Evolutionary conservation across 2,888 invertebrate species (phyloP).

Genomic region (Drosophila niveifrons): DNA sequence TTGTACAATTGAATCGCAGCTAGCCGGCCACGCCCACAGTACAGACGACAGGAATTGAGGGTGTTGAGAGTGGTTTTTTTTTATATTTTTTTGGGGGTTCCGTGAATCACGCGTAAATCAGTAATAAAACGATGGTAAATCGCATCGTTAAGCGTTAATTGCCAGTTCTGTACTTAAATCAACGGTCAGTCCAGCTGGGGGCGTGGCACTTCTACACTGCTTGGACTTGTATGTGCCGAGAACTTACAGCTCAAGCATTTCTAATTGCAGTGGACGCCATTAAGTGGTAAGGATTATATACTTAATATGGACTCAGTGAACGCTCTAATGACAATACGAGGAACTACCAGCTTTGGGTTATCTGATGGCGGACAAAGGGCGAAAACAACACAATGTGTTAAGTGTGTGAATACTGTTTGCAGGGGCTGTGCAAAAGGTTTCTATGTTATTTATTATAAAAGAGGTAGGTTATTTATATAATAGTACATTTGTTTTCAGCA

Average conservation of each 20-base stretch:
- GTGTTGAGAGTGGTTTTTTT: constrained; percentile 8
- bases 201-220: constrained; percentile 26
- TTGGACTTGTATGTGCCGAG: neutral
- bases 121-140: constrained; percentile 57
- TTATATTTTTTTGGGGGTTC: constrained; percentile 22
- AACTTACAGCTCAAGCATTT: constrained; percentile 7
- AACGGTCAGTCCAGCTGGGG: constrained; percentile 15
- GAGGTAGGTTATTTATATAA: too few species aligned
- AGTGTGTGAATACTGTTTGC: constrained; percentile 8
- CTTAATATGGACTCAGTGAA: constrained; percentile 11
- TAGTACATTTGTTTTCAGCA: too few species aligned
- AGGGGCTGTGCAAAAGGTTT: constrained; percentile 1
- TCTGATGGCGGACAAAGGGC: constrained; percentile 4
- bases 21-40: constrained; percentile 24
- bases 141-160: constrained; percentile 64
- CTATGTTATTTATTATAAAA: too few species aligned
- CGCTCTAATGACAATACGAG: constrained; percentile 18
- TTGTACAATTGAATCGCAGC: constrained; percentile 34
- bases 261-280: constrained; percentile 23
- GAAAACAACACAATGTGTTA: constrained; percentile 10
- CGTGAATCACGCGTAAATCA: constrained; percentile 44
- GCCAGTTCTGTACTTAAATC: constrained; percentile 24
- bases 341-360: constrained; percentile 9
- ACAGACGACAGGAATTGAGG: constrained; percentile 7
- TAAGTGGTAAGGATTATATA: constrained; percentile 29